Evolutionary conservation across 2,888 invertebrate genomes (phyloP).

Genomic region (Cheilosia variabilis): DNA sequence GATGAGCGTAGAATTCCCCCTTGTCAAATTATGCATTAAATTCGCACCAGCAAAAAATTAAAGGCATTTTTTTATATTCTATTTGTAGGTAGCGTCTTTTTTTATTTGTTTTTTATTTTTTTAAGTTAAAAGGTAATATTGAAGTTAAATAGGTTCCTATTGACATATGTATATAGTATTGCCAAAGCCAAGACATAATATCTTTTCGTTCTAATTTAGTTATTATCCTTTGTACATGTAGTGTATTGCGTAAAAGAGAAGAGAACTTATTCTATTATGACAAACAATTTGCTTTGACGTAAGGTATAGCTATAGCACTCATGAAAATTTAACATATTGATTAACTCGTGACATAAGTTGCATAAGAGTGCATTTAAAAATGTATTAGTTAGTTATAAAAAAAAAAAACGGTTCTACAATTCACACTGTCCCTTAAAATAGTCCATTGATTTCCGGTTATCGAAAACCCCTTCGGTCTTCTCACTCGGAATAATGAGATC

Average conservation of each 20-base stretch:
- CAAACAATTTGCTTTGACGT: constrained; percentile 27
- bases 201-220: constrained; percentile 20
- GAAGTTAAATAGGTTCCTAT: constrained; percentile 7
- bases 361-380: too few species aligned
- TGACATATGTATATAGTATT: not conserved
- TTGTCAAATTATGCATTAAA: not conserved
- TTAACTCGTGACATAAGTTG: not conserved
- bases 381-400: not conserved
- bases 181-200: too few species aligned
- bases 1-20: constrained; percentile 1
- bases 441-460: constrained; percentile 62
- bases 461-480: constrained; percentile 75
- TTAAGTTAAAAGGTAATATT: constrained; percentile 36
- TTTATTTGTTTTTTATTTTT: constrained; percentile 14
- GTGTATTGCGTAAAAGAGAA: constrained; percentile 36
- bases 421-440: constrained; percentile 70
- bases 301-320: constrained; percentile 5
- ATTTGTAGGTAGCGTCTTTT: constrained; percentile 32
- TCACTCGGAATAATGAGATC: constrained; percentile 84
- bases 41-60: not conserved
- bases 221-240: constrained; percentile 51
- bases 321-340: not conserved
- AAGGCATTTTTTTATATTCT: not conserved
- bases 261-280: not conserved
- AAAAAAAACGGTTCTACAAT: constrained; percentile 50